phyloP scores from a whole-genome alignment of 1,140 invertebrate species.

The Rhopalosiphum padi region DNA sequence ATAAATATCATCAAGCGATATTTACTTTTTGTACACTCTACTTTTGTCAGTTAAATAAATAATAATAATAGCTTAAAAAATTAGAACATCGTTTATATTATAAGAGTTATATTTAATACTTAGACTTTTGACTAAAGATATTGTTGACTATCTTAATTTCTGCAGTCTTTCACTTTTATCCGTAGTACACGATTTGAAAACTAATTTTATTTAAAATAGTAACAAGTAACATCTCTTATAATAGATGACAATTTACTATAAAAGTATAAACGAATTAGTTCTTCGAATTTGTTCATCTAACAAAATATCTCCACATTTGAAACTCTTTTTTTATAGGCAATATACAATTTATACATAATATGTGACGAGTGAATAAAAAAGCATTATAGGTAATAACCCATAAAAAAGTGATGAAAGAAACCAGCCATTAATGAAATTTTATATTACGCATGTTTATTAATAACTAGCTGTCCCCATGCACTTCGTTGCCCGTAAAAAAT shows the following conservation, averaged over 20 bases:
- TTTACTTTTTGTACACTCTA: not conserved
- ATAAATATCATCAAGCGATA: not conserved
- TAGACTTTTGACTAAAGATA: not conserved
- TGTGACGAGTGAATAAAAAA: no score
- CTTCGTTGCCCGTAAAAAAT: no score
- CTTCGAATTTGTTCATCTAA: no score
- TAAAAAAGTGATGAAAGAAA: no score
- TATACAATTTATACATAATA: no score
- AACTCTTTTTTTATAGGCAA: no score
- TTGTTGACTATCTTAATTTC: not conserved
- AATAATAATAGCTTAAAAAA: not conserved
- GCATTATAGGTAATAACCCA: no score
- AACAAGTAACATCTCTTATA: not conserved
- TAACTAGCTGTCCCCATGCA: no score
- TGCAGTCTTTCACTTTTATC: not conserved
- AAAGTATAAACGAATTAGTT: not conserved
- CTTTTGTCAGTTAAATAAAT: not conserved
- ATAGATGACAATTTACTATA: not conserved
- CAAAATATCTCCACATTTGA: no score
- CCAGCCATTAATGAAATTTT: no score
- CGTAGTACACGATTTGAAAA: not conserved
- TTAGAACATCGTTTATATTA: not conserved
- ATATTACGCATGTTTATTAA: no score
- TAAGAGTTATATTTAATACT: not conserved
- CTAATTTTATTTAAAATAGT: not conserved